Base-by-base conservation (phyloP, 1,140 invertebrate species). In the Uloborus diversus region DNA sequence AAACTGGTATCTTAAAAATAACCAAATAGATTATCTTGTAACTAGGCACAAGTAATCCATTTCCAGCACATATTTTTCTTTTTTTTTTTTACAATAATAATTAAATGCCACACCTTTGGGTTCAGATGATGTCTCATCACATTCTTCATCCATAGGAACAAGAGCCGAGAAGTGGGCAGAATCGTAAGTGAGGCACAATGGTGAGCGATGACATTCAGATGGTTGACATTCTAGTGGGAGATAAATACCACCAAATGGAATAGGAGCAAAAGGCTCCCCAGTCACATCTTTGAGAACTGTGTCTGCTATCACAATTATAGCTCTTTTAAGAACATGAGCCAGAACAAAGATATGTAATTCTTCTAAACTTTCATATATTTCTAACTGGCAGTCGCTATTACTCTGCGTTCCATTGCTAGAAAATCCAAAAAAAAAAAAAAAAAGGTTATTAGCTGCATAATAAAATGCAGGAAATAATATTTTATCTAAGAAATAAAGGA, bases 191-290 rank as follows among this genome's bases (percentile, higher is more conserved):
- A 97, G 87, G 65, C 96, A 88, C 28, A 95, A 88, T 4, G 93
- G 93, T 27, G 92, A 93, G 81, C 90, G 89, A 83, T 92, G 92
- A 87, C 94, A 96, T 56, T 89, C 87, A 13, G 87, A 86, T 0
- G 92, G 88, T 1, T 88, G 86, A 82, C 92, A 90, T 86, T 96
- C 94, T 42, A 96, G 85, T 0, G 95, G 95, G 13, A 96, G 88
- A 86, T 96, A 97, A 61, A 96, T 91, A n/a, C 95, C 95, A 57
- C 94, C 94, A 88, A 97, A 96, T 4, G 93, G 93, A 80, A 96
- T 96, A 0, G 95, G 95, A 13, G 94, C 93, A 83, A 97, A 89
- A 9, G 94, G 93, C 80, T 95, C 93, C 23, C 95, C 95, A 80
- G 92, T 90, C 81, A 92, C 91, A 86, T 94, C 89, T 88, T 90